Conservation (phyloP, 2,797 vertebrate genomes). For the Labroides dimidiatus region DNA sequence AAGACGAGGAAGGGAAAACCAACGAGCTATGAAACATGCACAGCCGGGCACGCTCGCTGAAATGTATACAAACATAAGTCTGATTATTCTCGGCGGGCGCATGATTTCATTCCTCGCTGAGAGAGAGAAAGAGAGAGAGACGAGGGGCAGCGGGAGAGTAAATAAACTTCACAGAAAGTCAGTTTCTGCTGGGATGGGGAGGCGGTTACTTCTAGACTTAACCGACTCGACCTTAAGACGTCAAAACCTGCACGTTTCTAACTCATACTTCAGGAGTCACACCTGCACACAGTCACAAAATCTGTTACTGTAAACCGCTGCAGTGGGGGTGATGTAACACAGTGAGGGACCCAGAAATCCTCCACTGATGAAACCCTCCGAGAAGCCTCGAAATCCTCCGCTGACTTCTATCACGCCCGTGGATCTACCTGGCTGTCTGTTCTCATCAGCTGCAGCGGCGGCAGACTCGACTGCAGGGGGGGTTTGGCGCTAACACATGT, state of each 20-base stretch:
- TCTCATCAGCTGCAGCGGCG: slow-evolving; percentile 62
- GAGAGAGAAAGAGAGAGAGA: slow-evolving; percentile 11
- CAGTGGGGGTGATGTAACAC: slow-evolving; percentile 70
- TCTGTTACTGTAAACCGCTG: slow-evolving; percentile 48
- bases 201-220: neutral
- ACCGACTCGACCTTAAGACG: no score
- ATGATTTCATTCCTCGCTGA: slow-evolving; percentile 61
- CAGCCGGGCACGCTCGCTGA: slow-evolving; percentile 44
- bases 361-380: slow-evolving; percentile 71
- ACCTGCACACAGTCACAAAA: slow-evolving; percentile 30
- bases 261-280: slow-evolving; percentile 12
- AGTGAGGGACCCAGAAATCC: slow-evolving; percentile 71
- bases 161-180: slow-evolving; percentile 21
- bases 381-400: slow-evolving; percentile 66
- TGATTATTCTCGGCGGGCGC: slow-evolving; percentile 72
- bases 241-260: no score
- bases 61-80: slow-evolving; percentile 75
- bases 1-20: slow-evolving; percentile 60
- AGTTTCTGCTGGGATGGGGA: slow-evolving; percentile 1
- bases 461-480: slow-evolving; percentile 40
- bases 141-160: slow-evolving; percentile 29
- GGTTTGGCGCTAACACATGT: slow-evolving; percentile 56
- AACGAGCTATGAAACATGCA: slow-evolving; percentile 75
- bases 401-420: slow-evolving; percentile 49
- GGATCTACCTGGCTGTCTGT: slow-evolving; percentile 76